Base-by-base conservation (phyloP, 2,113 vertebrate genomes). In the Nestor notabilis region DNA sequence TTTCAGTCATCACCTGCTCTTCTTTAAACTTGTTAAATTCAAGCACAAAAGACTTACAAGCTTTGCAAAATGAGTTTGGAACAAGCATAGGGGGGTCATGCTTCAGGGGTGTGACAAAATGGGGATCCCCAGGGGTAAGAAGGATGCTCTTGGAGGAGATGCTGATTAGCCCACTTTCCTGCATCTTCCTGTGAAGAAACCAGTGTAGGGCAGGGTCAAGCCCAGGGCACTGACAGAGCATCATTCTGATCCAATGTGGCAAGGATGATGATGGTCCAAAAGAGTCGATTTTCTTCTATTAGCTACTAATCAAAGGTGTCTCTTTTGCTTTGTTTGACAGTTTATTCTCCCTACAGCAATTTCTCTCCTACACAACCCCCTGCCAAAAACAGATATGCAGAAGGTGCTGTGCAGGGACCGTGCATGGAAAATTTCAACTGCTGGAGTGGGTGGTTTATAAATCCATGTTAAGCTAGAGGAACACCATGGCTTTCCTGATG, bases 251-350 rank as follows among this genome's bases (percentile, higher is more conserved):
- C 75, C 75, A 58, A 13, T 56, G 70, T 58, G 83, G 90, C 81
- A 94, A 91, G 70, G 66, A 89, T 0, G 37, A 46, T 92, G 90
- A 86, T 65, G 61, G 93, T 84, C 89, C 89, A 72, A 79, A 84
- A 84, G 65, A 95, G 83, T 44, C 17, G 0, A 94, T 95, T 94
- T 71, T 90, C 83, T 75, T 83, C 81, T 76, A 87, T 95, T 89
- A 95, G 50, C 47, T 78, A 43, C 35, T 95, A 78, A 95, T 84
- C 87, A 92, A 84, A 95, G 47, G n/a, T 87, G 65, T 78, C 86
- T 90, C 64, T 95, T 93, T 71, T 70, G 81, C 72, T 93, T 75
- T 47, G 11, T 56, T 90, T 84, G 89, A 58, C 82, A 78, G 70
- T 78, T 95, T 81, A 58, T 95, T 93, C 60, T 90, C 66, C 84